Conservation (phyloP, 2,797 vertebrate species). For the Podargus strigoides region DNA sequence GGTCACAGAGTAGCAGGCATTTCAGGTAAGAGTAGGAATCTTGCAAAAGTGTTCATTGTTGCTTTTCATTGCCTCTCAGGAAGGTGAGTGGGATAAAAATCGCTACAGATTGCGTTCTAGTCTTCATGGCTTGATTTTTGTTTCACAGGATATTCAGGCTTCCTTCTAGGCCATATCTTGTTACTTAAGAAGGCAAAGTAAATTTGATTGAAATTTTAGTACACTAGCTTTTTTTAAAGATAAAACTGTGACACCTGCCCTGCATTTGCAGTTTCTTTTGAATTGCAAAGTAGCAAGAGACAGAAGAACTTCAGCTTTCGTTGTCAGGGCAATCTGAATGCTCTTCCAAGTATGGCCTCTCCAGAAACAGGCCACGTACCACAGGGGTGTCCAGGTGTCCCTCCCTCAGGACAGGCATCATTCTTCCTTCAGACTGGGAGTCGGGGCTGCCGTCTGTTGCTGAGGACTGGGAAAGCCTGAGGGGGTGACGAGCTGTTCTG, state of each 20-base stretch:
- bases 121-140: neutral
- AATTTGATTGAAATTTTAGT: neutral
- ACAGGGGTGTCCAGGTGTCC: neutral
- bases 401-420: neutral
- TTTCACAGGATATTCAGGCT: neutral
- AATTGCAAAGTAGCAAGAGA: neutral
- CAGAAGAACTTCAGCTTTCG: neutral
- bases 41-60: neutral
- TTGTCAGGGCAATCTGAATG: neutral
- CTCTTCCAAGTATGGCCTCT: neutral
- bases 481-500: neutral
- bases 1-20: neutral
- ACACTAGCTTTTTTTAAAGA: neutral
- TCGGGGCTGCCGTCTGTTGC: neutral
- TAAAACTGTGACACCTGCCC: neutral
- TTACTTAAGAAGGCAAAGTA: neutral
- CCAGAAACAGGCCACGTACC: neutral
- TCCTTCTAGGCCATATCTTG: neutral
- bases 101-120: neutral
- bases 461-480: neutral
- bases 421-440: neutral
- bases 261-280: neutral
- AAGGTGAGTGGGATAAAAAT: neutral
- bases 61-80: neutral
- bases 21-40: neutral